Evolutionary conservation across 2,113 vertebrate genomes (phyloP).

Genomic region (Phaethon lepturus): DNA sequence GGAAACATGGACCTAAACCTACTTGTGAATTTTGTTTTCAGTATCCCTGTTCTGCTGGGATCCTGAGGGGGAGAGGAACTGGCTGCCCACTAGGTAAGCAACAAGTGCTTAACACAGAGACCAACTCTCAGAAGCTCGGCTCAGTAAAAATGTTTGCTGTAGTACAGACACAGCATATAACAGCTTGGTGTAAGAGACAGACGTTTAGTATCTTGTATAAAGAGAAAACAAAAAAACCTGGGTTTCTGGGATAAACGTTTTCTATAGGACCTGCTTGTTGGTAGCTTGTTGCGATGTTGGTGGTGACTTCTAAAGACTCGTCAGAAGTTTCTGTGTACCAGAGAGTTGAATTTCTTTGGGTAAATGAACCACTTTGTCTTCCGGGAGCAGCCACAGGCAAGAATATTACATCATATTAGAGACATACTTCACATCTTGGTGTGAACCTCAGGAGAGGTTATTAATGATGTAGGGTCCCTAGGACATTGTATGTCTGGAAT

Average conservation of each 20-base stretch:
- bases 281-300: background rate
- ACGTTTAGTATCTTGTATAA: background rate
- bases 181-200: background rate
- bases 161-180: rapidly evolving
- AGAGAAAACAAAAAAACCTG: background rate
- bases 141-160: background rate
- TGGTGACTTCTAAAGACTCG: background rate
- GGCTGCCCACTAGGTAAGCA: slow-evolving; percentile 38
- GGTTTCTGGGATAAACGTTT: background rate
- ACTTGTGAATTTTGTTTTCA: slow-evolving; percentile 19
- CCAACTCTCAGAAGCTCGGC: background rate
- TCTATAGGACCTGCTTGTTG: background rate
- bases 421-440: background rate
- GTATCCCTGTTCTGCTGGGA: background rate
- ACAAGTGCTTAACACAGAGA: background rate
- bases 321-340: background rate
- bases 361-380: background rate
- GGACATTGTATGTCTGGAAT: rapidly evolving
- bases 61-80: background rate
- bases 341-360: background rate
- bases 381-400: background rate
- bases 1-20: background rate
- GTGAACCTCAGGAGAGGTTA: background rate
- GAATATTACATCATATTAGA: background rate
- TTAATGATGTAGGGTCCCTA: background rate